Conservation (phyloP, 2,113 vertebrate genomes). For the Crotalus helleri region DNA sequence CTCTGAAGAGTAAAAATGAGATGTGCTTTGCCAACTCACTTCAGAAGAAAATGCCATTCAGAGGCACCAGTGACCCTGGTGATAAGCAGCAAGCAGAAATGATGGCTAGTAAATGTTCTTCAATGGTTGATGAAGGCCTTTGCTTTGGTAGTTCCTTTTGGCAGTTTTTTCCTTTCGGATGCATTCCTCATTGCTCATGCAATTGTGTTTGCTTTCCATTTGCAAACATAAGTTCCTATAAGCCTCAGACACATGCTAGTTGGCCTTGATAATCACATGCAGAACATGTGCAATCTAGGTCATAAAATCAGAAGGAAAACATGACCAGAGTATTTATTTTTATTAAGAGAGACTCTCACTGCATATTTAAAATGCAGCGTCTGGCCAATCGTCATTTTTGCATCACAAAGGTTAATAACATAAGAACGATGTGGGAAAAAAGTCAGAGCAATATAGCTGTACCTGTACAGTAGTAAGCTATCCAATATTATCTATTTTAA, state of each 20-base stretch:
- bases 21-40: not conserved
- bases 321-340: conserved; percentile 42
- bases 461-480: conserved; percentile 24
- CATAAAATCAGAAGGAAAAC: conserved; percentile 27
- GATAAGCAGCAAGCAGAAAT: not conserved
- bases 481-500: conserved; percentile 59
- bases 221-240: conserved; percentile 5
- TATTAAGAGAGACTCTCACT: conserved; percentile 45
- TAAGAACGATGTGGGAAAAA: conserved; percentile 34
- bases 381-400: conserved; percentile 38
- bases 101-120: not conserved
- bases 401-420: conserved; percentile 52
- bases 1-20: not conserved
- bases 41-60: not conserved
- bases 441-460: conserved; percentile 41
- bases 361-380: conserved; percentile 51
- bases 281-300: not conserved
- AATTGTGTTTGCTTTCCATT: conserved; percentile 25
- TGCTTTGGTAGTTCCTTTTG: not conserved
- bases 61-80: not conserved
- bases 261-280: conserved; percentile 13
- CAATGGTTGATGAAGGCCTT: not conserved
- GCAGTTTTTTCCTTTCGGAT: conserved; percentile 5
- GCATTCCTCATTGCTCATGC: conserved; percentile 6
- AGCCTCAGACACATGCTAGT: not conserved